These are phyloP conservation scores for Iselma pallidipennis DNA, from an alignment of 2,888 invertebrate species.

Conservation along the genomic window DNA sequence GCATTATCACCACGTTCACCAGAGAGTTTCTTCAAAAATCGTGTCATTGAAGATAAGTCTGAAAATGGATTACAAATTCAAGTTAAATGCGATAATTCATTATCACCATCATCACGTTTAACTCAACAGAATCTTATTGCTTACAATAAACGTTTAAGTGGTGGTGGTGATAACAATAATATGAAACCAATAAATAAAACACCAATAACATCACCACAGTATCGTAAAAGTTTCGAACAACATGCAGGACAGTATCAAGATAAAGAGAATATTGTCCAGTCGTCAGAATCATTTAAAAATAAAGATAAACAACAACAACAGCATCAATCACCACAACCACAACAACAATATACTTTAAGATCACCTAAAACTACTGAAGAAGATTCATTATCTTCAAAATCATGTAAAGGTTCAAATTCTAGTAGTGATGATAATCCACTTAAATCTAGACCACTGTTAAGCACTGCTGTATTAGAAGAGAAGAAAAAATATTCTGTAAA, in stretches of 20 bases:
- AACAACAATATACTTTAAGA: neutral
- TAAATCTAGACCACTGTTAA: neutral
- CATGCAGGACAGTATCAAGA: neutral
- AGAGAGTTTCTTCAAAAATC: slow-evolving; percentile 1
- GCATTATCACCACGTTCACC: neutral
- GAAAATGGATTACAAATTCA: neutral
- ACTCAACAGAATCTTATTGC: neutral
- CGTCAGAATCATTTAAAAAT: neutral
- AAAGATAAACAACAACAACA: neutral
- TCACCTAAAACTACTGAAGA: neutral
- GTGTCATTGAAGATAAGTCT: neutral
- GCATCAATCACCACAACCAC: neutral
- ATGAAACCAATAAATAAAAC: neutral
- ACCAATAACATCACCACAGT: neutral
- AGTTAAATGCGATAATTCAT: neutral
- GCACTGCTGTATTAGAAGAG: neutral
- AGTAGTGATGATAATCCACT: neutral
- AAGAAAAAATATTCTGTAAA: neutral
- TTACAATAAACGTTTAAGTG: neutral
- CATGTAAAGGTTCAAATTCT: neutral
- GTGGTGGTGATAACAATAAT: neutral
- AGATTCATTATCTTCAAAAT: neutral
- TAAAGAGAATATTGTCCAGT: neutral
- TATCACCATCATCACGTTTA: neutral
- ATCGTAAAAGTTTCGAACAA: neutral